phyloP scores from a whole-genome alignment of 2,888 invertebrate genomes.

The Drosophila putrida region DNA sequence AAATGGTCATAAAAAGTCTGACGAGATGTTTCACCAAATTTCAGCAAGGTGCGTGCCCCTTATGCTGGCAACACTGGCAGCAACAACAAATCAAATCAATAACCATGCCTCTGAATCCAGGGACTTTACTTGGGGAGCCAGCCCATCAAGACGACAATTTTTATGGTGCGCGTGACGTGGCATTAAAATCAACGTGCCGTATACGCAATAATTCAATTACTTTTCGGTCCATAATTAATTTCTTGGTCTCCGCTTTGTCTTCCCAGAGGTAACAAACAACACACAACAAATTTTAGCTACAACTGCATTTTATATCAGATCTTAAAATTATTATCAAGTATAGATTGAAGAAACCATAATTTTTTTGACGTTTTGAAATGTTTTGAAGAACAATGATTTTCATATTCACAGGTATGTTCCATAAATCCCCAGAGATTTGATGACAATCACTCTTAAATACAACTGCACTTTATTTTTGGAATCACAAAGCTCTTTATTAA shows the following conservation, averaged over 20 bases:
- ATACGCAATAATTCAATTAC: slow-evolving; percentile 71
- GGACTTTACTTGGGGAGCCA: slow-evolving; percentile 14
- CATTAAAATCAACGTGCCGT: slow-evolving; percentile 61
- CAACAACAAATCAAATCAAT: slow-evolving; percentile 64
- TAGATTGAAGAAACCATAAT: background rate
- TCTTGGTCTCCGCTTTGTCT: slow-evolving; percentile 7
- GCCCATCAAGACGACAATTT: slow-evolving; percentile 33
- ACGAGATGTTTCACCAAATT: slow-evolving; percentile 48
- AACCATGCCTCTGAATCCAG: slow-evolving; percentile 27
- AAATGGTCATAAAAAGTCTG: slow-evolving; percentile 65
- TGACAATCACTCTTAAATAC: background rate
- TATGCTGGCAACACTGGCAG: background rate
- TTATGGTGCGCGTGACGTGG: slow-evolving; percentile 62
- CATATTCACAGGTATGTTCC: too few relatives aligned
- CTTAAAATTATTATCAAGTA: background rate
- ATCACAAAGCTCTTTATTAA: too few relatives aligned
- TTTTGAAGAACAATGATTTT: too few relatives aligned
- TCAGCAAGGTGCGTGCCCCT: slow-evolving; percentile 53
- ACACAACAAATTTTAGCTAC: background rate
- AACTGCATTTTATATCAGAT: slow-evolving; percentile 3
- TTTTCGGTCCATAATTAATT: slow-evolving; percentile 57
- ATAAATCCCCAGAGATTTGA: background rate
- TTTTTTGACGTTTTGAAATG: background rate
- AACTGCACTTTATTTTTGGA: too few relatives aligned
- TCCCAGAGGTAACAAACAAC: background rate